Percentiles rank a stretch among this genome's conserved stretches.
Conservation (phyloP, 2,113 vertebrate species). For the Hypanus sabinus region DNA sequence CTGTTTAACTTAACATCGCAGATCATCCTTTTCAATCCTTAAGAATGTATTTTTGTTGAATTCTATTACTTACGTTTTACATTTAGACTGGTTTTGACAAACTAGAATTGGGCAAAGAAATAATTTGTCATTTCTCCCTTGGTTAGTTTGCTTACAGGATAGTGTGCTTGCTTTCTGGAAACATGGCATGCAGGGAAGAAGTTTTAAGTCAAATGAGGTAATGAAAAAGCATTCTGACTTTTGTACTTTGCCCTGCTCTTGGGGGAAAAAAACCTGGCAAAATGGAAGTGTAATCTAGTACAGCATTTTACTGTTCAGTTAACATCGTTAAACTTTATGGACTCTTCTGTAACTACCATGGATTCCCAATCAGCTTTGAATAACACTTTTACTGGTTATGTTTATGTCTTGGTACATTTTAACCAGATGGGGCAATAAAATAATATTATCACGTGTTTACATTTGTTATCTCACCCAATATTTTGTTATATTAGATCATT, state of each 20-base stretch:
- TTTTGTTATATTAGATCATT: too few species aligned
- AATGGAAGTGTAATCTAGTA: neutral
- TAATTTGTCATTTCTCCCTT: neutral
- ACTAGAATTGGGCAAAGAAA: constrained; percentile 35
- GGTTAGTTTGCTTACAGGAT: constrained; percentile 88
- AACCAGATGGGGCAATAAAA: neutral
- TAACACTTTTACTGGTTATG: neutral
- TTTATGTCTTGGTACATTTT: neutral
- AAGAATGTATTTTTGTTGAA: neutral
- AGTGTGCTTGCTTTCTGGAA: constrained; percentile 96
- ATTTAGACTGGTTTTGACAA: neutral
- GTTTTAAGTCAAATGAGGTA: constrained; percentile 95
- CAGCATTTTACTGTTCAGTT: neutral
- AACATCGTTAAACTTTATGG: neutral
- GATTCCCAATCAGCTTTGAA: neutral
- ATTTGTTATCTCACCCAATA: neutral
- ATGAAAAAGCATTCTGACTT: constrained; percentile 34
- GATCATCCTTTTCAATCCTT: neutral
- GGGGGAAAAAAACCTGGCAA: neutral
- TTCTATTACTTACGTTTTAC: neutral
- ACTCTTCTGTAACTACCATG: neutral
- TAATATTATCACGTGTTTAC: neutral
- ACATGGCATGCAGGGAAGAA: constrained; percentile 94
- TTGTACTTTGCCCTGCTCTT: neutral
- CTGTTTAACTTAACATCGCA: neutral